Evolutionary conservation across 2,888 invertebrate species (phyloP).

Genomic region (Rhagonycha fulva): DNA sequence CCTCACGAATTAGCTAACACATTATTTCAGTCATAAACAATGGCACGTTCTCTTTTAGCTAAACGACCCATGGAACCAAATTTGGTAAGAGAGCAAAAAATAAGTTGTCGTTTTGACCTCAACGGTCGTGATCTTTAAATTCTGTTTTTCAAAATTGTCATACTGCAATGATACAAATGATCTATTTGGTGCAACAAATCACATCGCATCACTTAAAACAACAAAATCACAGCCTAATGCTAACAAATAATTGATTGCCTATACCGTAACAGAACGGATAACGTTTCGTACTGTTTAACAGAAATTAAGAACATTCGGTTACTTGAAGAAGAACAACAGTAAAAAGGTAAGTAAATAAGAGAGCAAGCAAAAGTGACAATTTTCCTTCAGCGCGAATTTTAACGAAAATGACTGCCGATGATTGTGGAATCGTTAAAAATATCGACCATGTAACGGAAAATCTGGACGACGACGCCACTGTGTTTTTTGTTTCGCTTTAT

Average conservation of each 20-base stretch:
- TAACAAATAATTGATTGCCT: slow-evolving; percentile 2
- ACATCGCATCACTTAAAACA: not conserved
- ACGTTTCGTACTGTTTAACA: slow-evolving; percentile 2
- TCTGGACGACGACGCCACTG: not conserved
- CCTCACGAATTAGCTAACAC: not conserved
- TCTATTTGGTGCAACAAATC: not conserved
- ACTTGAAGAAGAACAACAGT: not conserved
- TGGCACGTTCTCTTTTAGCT: not conserved
- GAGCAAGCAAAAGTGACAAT: not conserved
- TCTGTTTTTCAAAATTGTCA: not conserved
- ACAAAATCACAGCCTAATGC: not conserved
- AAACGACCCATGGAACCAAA: slow-evolving; percentile 11
- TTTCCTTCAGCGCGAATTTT: not conserved
- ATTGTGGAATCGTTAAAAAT: not conserved
- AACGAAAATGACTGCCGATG: not conserved
- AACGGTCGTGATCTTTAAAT: not conserved
- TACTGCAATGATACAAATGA: not conserved
- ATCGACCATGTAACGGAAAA: not conserved
- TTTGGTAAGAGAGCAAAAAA: not conserved
- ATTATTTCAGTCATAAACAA: slow-evolving; percentile 1
- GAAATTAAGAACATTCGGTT: slow-evolving; percentile 1
- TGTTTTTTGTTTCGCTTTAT: not conserved
- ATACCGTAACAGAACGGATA: slow-evolving; percentile 4
- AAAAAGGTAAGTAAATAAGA: not conserved
- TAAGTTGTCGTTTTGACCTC: slow-evolving; percentile 6